phyloP scores from a whole-genome alignment of 2,797 vertebrate species.

The Melanotaenia pygmaea region DNA sequence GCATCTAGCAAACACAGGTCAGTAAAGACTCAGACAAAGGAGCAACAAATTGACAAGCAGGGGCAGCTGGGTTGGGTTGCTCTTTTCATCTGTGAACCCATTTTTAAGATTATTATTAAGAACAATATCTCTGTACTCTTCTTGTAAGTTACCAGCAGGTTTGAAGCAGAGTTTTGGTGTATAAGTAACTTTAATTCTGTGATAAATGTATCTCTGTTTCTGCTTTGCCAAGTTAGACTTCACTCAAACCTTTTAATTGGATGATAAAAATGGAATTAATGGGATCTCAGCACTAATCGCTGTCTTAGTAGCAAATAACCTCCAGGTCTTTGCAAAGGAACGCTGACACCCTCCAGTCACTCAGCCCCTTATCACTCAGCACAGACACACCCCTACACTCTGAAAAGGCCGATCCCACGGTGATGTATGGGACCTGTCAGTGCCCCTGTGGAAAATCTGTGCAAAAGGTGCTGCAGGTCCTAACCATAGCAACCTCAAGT shows the following conservation, averaged over 20 bases:
- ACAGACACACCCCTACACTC: slow-evolving; percentile 58
- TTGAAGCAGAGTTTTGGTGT: background rate
- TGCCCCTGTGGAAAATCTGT: slow-evolving; percentile 57
- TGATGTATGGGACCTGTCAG: slow-evolving; percentile 77
- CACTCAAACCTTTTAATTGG: background rate
- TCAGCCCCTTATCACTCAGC: slow-evolving; percentile 63
- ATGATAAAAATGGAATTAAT: slow-evolving; percentile 30
- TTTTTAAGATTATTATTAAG: background rate
- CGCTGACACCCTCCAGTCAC: slow-evolving; percentile 37
- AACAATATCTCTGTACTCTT: background rate
- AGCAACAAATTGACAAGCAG: slow-evolving; percentile 12
- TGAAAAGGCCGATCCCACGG: slow-evolving; percentile 49
- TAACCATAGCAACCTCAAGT: slow-evolving; percentile 59
- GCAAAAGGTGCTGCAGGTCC: slow-evolving; percentile 64
- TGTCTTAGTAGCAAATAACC: slow-evolving; percentile 42
- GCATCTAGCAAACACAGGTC: slow-evolving; percentile 15
- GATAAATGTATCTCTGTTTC: background rate
- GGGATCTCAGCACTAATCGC: slow-evolving; percentile 14
- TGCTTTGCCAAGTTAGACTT: background rate
- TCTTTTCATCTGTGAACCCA: background rate
- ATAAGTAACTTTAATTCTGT: background rate
- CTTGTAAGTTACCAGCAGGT: background rate
- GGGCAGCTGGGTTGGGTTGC: background rate
- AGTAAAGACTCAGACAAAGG: background rate
- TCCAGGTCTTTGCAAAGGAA: slow-evolving; percentile 26